phyloP scores from a whole-genome alignment of 2,888 invertebrate species.

The Polia nebulosa region DNA sequence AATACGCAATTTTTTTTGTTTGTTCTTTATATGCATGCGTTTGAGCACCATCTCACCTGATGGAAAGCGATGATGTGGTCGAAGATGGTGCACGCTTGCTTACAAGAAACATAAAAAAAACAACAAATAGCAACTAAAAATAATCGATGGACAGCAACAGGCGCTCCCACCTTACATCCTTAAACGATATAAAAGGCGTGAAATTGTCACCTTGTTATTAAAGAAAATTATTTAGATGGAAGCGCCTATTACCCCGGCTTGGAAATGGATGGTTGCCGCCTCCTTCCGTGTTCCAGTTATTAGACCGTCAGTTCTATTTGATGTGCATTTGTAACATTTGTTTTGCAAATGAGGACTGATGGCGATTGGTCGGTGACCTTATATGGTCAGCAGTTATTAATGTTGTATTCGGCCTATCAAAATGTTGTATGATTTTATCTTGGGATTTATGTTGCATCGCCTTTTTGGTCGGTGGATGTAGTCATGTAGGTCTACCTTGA shows the following conservation, averaged over 20 bases:
- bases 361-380: slow-evolving; percentile 35
- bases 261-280: slow-evolving; percentile 44
- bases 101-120: no score
- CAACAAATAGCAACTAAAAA: not conserved
- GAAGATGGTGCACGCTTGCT: no score
- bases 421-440: slow-evolving; percentile 26
- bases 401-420: not conserved
- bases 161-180: slow-evolving; percentile 12
- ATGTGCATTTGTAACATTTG: slow-evolving; percentile 55
- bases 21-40: no score
- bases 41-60: no score
- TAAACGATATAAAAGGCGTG: slow-evolving; percentile 61
- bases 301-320: slow-evolving; percentile 62
- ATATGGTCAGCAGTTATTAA: slow-evolving; percentile 36
- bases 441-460: slow-evolving; percentile 34
- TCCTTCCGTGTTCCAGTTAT: slow-evolving; percentile 36
- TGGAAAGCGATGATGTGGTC: no score
- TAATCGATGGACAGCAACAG: not conserved
- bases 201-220: slow-evolving; percentile 67
- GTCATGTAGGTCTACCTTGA: not conserved
- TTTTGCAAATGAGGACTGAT: slow-evolving; percentile 59
- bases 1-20: no score
- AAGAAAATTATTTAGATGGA: slow-evolving; percentile 51
- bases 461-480: not conserved
- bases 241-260: slow-evolving; percentile 42